Evolutionary conservation across 2,888 invertebrate genomes (phyloP).

Genomic region (Bellardia pandia): DNA sequence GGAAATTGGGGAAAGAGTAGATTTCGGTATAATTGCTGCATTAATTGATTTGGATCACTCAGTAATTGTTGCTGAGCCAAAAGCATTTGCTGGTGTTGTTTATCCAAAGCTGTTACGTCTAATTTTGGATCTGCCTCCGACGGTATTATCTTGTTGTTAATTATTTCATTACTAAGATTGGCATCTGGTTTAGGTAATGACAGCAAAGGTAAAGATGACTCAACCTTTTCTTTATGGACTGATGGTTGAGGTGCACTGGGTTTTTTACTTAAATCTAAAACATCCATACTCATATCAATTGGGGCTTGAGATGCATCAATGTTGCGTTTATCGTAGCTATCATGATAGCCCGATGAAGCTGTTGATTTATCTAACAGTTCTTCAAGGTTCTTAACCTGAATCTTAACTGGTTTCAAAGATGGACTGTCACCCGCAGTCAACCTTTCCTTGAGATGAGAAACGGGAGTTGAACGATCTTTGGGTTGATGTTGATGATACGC

Average conservation of each 20-base stretch:
- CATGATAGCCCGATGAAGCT: constrained; percentile 78
- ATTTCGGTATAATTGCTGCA: constrained; percentile 87
- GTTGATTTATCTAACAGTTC: constrained; percentile 84
- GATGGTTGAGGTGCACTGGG: constrained; percentile 79
- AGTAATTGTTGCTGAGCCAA: constrained; percentile 86
- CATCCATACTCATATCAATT: constrained; percentile 91
- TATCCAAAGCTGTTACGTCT: constrained; percentile 84
- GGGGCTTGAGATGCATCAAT: constrained; percentile 85
- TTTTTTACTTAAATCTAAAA: constrained; percentile 93
- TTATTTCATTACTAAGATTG: constrained; percentile 84
- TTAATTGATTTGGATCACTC: constrained; percentile 85
- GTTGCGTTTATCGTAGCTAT: constrained; percentile 84
- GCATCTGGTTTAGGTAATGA: constrained; percentile 79
- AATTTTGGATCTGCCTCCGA: constrained; percentile 73
- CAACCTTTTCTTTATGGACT: constrained; percentile 53
- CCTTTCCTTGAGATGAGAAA: constrained; percentile 85
- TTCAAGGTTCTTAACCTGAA: constrained; percentile 87
- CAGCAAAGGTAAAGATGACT: constrained; percentile 37
- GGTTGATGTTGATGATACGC: constrained; percentile 78
- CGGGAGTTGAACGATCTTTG: constrained; percentile 82
- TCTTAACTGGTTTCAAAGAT: constrained; percentile 85
- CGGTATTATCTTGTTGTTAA: constrained; percentile 31
- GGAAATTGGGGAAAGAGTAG: constrained; percentile 86
- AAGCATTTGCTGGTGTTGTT: constrained; percentile 86
- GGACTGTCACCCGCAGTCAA: constrained; percentile 80